Evolutionary conservation across 2,797 vertebrate genomes (phyloP).

Genomic region (Dicrostonyx torquatus): DNA sequence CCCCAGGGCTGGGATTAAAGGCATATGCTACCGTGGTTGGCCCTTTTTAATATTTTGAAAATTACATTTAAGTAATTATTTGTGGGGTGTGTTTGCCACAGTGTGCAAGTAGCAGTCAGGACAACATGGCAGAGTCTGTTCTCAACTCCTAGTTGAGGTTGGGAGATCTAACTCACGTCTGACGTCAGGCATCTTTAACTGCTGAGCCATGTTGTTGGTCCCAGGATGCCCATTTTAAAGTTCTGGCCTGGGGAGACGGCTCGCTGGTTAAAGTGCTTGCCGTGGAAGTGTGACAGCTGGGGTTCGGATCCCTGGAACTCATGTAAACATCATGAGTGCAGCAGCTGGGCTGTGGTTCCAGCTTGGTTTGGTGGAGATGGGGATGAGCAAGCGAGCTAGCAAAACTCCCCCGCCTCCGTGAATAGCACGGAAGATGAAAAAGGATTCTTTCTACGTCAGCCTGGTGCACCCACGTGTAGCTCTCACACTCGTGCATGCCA

Average conservation of each 20-base stretch:
- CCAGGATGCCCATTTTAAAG: background rate
- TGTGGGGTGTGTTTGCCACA: background rate
- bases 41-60: background rate
- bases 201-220: background rate
- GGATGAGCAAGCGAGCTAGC: no score
- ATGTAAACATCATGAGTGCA: no score
- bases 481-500: background rate
- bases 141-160: background rate
- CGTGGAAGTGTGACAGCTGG: background rate
- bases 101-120: background rate
- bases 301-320: background rate
- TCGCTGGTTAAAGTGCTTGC: background rate
- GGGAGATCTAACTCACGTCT: background rate
- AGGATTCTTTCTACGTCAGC: background rate
- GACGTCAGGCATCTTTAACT: background rate
- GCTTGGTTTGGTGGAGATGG: background rate
- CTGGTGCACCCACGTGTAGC: no score
- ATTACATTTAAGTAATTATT: background rate
- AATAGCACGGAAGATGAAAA: background rate
- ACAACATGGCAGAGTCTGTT: background rate
- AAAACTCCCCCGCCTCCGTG: background rate
- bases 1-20: background rate
- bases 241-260: background rate
- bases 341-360: background rate
- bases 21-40: background rate